A percentile compares a stretch with the other conserved stretches of the same genome.
Evolutionary conservation across 1,140 invertebrate genomes (phyloP).

Genomic region (Radopholus similis): DNA sequence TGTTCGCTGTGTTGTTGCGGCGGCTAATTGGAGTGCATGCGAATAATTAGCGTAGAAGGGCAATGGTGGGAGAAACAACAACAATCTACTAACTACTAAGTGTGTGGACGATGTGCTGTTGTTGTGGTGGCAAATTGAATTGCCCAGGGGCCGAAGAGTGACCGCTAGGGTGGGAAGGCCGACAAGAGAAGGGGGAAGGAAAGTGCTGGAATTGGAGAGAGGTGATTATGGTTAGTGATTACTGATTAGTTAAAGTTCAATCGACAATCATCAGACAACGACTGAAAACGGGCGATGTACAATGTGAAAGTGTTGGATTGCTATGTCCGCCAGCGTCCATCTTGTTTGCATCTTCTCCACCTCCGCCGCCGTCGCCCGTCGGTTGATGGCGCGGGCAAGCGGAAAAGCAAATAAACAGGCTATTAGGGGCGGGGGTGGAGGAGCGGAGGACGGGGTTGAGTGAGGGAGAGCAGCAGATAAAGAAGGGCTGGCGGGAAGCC

Average conservation of each 20-base stretch:
- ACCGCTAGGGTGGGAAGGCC: not conserved
- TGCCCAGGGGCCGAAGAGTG: not conserved
- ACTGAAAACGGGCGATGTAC: not conserved
- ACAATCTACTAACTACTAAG: not conserved
- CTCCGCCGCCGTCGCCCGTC: not conserved
- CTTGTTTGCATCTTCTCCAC: not conserved
- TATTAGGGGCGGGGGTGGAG: conserved; percentile 1
- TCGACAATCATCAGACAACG: no score
- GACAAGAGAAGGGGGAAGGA: not conserved
- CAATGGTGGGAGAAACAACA: not conserved
- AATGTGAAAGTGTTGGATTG: not conserved
- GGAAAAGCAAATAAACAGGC: conserved; percentile 6
- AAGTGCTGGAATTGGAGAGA: not conserved
- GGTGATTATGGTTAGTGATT: not conserved
- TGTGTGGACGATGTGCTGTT: not conserved
- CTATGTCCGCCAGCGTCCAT: not conserved
- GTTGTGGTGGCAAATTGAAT: not conserved
- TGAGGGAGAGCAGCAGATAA: not conserved
- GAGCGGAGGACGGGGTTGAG: not conserved
- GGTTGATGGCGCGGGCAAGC: not conserved
- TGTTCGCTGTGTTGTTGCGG: not conserved
- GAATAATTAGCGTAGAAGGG: not conserved
- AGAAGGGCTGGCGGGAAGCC: not conserved
- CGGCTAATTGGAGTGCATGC: not conserved
- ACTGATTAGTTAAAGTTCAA: no score